These are phyloP conservation scores for Aplysina aerophoba DNA, from an alignment of 37 sponge, comb jelly and placozoan genomes.

Conservation along the genomic window DNA sequence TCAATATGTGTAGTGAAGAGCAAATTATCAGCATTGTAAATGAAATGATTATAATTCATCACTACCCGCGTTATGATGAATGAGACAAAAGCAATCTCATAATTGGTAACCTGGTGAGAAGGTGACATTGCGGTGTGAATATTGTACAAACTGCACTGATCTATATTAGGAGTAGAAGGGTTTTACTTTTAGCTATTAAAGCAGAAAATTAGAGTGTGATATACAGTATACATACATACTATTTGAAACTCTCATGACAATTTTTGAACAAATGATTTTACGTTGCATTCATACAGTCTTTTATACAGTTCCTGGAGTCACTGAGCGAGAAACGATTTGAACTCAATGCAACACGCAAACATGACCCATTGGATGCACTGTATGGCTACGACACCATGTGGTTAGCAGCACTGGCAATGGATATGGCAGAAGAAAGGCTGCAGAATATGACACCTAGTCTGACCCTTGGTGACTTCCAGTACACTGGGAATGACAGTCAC, in stretches of 20 bases:
- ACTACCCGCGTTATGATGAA: slow-evolving; percentile 35
- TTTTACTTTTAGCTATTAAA: no score
- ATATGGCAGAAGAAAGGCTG: slow-evolving; percentile 15
- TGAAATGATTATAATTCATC: slow-evolving; percentile 47
- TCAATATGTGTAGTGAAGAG: not conserved
- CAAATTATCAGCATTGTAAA: slow-evolving; percentile 34
- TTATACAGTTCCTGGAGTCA: not conserved
- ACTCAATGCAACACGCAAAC: not conserved
- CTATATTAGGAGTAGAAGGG: no score
- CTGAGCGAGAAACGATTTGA: not conserved
- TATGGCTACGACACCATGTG: slow-evolving; percentile 64
- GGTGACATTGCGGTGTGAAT: no score
- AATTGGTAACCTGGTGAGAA: slow-evolving; percentile 37
- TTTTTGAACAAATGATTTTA: no score
- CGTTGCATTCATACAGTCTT: slow-evolving; percentile 11
- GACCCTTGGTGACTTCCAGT: slow-evolving; percentile 9
- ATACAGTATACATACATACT: no score
- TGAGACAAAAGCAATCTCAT: slow-evolving; percentile 6
- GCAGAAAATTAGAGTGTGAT: no score
- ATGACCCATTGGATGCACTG: not conserved
- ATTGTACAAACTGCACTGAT: no score
- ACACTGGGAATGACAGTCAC: not conserved
- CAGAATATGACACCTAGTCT: slow-evolving; percentile 2
- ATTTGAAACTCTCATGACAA: no score
- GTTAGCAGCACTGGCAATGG: slow-evolving; percentile 59